Base-by-base conservation (phyloP, 37 sponge, comb jelly and placozoan genomes). In the Spongia lamella region DNA sequence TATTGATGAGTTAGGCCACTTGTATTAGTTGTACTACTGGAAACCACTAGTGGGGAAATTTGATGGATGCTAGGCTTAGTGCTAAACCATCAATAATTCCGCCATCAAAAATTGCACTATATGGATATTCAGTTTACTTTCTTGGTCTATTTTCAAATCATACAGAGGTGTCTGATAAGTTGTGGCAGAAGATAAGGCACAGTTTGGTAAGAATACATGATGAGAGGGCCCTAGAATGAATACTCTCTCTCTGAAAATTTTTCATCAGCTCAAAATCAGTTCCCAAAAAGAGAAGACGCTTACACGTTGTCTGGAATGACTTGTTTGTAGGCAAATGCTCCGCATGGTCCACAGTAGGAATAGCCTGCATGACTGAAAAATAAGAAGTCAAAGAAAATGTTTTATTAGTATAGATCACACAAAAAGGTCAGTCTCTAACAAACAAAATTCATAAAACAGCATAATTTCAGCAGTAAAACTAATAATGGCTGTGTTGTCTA, bases 91-190 rank as follows among this genome's bases (percentile, higher is more conserved):
- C 54, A 20, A 24, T 17, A 0, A 62, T 26, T 17, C 25, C 31
- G 16, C 16, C 30, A n/a, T 17, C 16, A n/a, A n/a, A n/a, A 17
- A 17, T 20, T 25, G 65, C 16, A 27, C 20, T 17, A 20, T 16
- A 62, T 68, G n/a, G n/a, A n/a, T n/a, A n/a, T n/a, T 43, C 16
- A 5, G 26, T 70, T 2, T 50, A 95, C 96, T 68, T 38, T 73
- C 65, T 3, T 76, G 53, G 66, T 95, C 93, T 11, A 95, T 83
- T 20, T 79, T 61, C 40, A 97, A 74, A 38, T 88, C 43, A 67
- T 97, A 97, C 27, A 97, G 86, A 16, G 99, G 99, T 16, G 99
- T 97, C 34, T 97, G 79, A 76, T 78, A 97, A 57, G 52, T 59
- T 3, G 75, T 61, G 38, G 69, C 31, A 15, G 83, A 71, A 17